These are phyloP conservation scores for Gobius niger DNA, from an alignment of 2,113 vertebrate genomes.

Conservation along the genomic window DNA sequence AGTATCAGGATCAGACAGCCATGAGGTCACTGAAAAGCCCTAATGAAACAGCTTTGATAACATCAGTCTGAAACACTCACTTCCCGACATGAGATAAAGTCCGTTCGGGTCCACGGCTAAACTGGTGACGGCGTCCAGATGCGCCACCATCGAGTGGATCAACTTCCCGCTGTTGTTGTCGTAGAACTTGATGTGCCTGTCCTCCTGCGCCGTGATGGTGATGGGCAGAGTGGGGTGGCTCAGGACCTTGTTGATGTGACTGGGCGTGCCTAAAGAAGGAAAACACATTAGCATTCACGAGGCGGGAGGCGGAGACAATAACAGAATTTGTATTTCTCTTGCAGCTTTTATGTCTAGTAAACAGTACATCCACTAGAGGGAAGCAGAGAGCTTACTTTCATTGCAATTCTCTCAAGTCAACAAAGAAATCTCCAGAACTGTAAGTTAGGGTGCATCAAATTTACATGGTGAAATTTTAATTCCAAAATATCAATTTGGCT, in stretches of 20 bases:
- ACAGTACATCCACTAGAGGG: constrained; percentile 28
- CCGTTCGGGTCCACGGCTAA: constrained; percentile 98
- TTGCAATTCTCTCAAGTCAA: neutral
- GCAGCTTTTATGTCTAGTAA: too few relatives aligned
- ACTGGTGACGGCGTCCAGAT: constrained; percentile 97
- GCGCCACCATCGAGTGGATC: constrained; percentile 98
- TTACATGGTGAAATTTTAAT: too few relatives aligned
- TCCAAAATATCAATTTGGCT: too few relatives aligned
- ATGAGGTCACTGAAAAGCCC: neutral
- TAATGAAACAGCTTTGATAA: neutral
- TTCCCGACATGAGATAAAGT: constrained; percentile 99
- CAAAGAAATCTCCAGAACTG: neutral
- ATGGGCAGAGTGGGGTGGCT: constrained; percentile 98
- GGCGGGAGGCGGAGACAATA: neutral
- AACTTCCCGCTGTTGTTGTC: constrained; percentile 98
- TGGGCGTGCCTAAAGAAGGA: constrained; percentile 73
- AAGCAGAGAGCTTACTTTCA: constrained; percentile 5
- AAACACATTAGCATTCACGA: neutral
- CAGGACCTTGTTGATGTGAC: constrained; percentile 96
- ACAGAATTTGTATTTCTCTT: too few relatives aligned
- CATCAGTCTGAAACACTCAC: constrained; percentile 81
- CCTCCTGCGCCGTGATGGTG: constrained; percentile 97
- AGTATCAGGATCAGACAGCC: neutral
- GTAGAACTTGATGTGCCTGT: constrained; percentile 96
- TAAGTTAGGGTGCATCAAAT: too few relatives aligned